These are phyloP conservation scores for Drosophila sp. DNA, from an alignment of 1,140 invertebrate genomes.

Conservation along the genomic window DNA sequence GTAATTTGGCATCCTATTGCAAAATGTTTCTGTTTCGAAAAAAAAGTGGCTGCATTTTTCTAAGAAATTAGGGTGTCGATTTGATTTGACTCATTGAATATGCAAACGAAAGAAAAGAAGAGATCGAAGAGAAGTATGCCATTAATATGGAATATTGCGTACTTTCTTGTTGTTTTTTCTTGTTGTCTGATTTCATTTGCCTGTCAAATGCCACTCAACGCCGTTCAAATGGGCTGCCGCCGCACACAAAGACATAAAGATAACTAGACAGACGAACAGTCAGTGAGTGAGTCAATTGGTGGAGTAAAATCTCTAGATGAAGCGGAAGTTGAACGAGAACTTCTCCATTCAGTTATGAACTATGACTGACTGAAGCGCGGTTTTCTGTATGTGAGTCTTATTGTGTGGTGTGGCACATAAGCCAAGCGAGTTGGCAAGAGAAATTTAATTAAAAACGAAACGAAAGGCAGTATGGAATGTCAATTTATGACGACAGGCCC, in stretches of 20 bases:
- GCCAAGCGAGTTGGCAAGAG: conserved; percentile 26
- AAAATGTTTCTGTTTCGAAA: too few species aligned
- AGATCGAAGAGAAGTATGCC: not conserved
- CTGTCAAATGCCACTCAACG: conserved; percentile 51
- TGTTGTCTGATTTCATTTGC: conserved; percentile 57
- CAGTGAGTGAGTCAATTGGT: conserved; percentile 1
- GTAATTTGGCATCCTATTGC: too few species aligned
- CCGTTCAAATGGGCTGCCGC: conserved; percentile 2
- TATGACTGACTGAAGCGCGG: not conserved
- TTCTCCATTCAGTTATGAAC: conserved; percentile 4
- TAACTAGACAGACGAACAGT: conserved; percentile 5
- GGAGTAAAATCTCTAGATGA: not conserved
- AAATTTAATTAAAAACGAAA: conserved; percentile 58
- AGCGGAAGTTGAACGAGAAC: not conserved
- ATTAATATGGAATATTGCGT: not conserved
- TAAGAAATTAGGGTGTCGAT: too few species aligned
- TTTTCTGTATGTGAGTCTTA: not conserved
- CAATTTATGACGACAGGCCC: conserved; percentile 50
- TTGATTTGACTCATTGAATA: conserved; percentile 2
- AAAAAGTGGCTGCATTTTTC: not conserved
- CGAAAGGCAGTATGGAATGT: conserved; percentile 40
- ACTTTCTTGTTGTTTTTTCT: conserved; percentile 8
- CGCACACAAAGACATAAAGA: not conserved
- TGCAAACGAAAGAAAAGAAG: not conserved
- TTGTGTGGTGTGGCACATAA: not conserved